Percentiles rank a stretch among this genome's conserved stretches.
These are phyloP conservation scores for Misgurnus anguillicaudatus DNA, from an alignment of 2,113 vertebrate genomes.

Conservation along the genomic window DNA sequence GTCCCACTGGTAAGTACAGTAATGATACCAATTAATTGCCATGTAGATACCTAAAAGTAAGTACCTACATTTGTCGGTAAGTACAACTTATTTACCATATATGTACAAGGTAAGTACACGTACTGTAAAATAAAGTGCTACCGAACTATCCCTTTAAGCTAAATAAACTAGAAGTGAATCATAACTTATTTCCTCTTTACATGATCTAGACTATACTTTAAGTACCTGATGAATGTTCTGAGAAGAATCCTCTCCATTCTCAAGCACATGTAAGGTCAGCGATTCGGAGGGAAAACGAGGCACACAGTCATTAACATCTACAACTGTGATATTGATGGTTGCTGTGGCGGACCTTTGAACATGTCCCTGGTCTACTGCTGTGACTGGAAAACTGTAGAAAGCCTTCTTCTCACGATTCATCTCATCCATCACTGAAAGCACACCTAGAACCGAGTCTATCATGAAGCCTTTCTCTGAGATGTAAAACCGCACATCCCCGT, in stretches of 20 bases:
- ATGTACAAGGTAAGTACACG: too few species aligned
- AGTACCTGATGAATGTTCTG: conserved; percentile 54
- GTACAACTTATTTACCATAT: too few species aligned
- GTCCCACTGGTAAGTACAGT: too few species aligned
- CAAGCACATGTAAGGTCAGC: conserved; percentile 54
- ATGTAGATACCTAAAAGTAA: too few species aligned
- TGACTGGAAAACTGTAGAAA: conserved; percentile 46
- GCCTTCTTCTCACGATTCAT: conserved; percentile 68
- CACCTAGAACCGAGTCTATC: conserved; percentile 67
- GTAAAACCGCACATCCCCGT: conserved; percentile 69
- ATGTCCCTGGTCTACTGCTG: conserved; percentile 54
- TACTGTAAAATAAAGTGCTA: too few species aligned
- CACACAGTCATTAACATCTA: conserved; percentile 62
- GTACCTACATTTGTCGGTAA: too few species aligned
- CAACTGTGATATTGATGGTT: conserved; percentile 53
- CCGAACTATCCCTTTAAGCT: too few species aligned
- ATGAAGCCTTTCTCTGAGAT: conserved; percentile 63
- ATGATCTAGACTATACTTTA: neutral
- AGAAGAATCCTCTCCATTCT: conserved; percentile 53
- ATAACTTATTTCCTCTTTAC: too few species aligned
- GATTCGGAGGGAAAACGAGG: conserved; percentile 48
- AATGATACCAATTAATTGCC: too few species aligned
- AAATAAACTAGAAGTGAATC: too few species aligned
- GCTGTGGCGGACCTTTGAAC: conserved; percentile 50
- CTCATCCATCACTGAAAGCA: conserved; percentile 63